Conservation (phyloP, 2,888 invertebrate species). For the Noctuana brunneofusca region DNA sequence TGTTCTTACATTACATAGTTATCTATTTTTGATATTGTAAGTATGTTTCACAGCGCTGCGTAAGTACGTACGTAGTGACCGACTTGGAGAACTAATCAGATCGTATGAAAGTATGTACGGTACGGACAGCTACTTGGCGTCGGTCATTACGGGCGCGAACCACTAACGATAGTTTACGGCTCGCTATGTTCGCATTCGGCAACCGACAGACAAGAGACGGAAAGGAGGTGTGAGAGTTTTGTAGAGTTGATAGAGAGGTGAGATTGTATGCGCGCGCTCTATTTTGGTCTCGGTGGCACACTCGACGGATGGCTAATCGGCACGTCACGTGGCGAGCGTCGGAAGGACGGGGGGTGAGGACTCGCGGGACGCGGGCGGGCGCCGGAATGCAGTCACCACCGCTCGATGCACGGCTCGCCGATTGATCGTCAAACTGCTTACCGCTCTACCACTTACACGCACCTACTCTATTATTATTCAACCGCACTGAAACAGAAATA, state of each 20-base stretch:
- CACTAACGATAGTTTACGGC: slow-evolving; percentile 42
- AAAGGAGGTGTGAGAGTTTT: slow-evolving; percentile 61
- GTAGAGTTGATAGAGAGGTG: slow-evolving; percentile 65
- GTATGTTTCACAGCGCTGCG: slow-evolving; percentile 13
- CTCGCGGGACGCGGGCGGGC: slow-evolving; percentile 51
- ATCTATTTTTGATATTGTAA: too few species aligned
- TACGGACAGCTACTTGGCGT: slow-evolving; percentile 36
- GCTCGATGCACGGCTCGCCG: slow-evolving; percentile 69
- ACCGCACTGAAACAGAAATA: slow-evolving; percentile 18
- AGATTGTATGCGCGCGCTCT: slow-evolving; percentile 73
- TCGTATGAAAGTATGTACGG: slow-evolving; percentile 17
- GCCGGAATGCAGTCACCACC: slow-evolving; percentile 80
- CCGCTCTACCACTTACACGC: slow-evolving; percentile 36
- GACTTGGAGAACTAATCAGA: slow-evolving; percentile 30
- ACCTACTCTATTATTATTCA: slow-evolving; percentile 39
- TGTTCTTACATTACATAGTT: not conserved
- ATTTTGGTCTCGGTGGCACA: slow-evolving; percentile 80
- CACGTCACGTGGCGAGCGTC: slow-evolving; percentile 79
- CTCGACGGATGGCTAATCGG: slow-evolving; percentile 79
- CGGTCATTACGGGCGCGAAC: slow-evolving; percentile 40
- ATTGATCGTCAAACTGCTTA: slow-evolving; percentile 66
- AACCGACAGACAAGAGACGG: slow-evolving; percentile 46
- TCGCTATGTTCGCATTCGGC: slow-evolving; percentile 45
- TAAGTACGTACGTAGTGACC: slow-evolving; percentile 21
- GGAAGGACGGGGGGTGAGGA: slow-evolving; percentile 76